Evolutionary conservation across 2,113 vertebrate genomes (phyloP).

Genomic region (Lagopus leucura): DNA sequence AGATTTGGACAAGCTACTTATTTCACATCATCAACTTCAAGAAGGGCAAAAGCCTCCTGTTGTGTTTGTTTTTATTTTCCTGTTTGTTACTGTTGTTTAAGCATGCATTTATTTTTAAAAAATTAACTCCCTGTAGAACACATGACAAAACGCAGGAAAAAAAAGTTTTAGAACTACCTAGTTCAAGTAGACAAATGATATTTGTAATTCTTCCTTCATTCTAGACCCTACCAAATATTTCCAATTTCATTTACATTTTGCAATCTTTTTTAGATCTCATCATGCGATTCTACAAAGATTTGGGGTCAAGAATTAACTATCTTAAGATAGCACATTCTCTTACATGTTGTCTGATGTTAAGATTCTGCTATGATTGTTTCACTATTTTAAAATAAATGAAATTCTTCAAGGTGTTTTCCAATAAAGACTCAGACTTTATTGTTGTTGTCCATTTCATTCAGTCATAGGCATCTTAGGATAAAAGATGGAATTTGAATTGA

Average conservation of each 20-base stretch:
- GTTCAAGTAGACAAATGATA: neutral
- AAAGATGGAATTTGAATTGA: neutral
- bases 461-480: neutral
- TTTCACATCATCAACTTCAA: neutral
- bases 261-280: neutral
- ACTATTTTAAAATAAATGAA: neutral
- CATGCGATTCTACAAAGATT: neutral
- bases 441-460: neutral
- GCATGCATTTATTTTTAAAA: neutral
- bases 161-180: neutral
- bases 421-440: neutral
- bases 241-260: too few species aligned
- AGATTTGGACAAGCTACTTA: neutral
- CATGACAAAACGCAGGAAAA: neutral
- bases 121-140: neutral
- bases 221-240: neutral
- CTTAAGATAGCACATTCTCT: neutral
- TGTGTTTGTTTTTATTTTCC: neutral
- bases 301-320: neutral
- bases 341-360: fast-evolving
- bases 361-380: neutral
- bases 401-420: neutral
- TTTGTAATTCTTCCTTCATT: neutral
- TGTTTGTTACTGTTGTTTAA: neutral
- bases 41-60: neutral